phyloP scores from a whole-genome alignment of 2,888 invertebrate species.

The Pandemis cinnamomeana region DNA sequence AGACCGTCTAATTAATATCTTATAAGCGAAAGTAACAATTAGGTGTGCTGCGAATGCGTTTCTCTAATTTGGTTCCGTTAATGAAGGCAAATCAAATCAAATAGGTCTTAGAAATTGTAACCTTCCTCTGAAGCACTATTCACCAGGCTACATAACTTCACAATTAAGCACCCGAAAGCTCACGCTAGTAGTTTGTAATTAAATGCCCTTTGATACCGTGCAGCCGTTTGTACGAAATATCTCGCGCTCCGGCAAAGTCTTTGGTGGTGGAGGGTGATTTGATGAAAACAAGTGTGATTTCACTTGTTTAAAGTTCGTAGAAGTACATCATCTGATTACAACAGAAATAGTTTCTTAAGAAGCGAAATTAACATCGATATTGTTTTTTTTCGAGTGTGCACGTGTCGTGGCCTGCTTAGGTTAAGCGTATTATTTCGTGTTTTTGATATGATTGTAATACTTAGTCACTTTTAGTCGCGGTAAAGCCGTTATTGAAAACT shows the following conservation, averaged over 20 bases:
- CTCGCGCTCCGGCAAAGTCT: conserved; percentile 19
- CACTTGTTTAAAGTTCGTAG: no score
- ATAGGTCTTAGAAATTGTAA: background rate
- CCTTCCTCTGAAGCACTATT: conserved; percentile 5
- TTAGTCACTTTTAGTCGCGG: no score
- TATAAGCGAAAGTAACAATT: background rate
- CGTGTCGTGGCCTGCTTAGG: no score
- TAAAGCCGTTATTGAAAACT: no score
- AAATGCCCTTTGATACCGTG: conserved; percentile 37
- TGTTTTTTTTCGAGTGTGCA: no score
- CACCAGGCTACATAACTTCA: conserved; percentile 26
- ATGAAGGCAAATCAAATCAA: background rate
- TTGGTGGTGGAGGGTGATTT: background rate
- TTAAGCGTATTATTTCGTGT: no score
- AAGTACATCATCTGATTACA: no score
- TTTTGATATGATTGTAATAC: no score
- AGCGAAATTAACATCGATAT: no score
- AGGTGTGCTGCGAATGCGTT: background rate
- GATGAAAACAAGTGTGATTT: background rate
- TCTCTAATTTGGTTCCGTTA: background rate
- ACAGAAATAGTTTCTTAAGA: no score
- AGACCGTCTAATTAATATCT: background rate
- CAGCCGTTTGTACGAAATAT: conserved; percentile 24
- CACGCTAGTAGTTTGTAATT: conserved; percentile 39
- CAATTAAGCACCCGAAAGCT: conserved; percentile 31